Evolutionary conservation across 2,797 vertebrate species (phyloP).

Genomic region (Labeo calbasu): DNA sequence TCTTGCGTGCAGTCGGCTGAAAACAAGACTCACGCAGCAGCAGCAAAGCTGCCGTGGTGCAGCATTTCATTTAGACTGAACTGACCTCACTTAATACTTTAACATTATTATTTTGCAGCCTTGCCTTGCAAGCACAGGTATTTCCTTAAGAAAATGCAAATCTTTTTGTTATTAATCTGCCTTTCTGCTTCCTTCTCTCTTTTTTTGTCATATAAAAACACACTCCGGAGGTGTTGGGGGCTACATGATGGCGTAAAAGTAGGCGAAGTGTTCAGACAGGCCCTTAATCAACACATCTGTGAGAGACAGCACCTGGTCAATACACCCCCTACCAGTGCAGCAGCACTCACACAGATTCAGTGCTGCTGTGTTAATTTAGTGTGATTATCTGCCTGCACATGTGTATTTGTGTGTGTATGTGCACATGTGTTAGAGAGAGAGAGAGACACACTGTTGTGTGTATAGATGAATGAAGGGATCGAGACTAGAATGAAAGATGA

Average conservation of each 20-base stretch:
- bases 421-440: conserved; percentile 14
- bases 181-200: background rate
- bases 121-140: background rate
- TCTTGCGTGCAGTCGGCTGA: background rate
- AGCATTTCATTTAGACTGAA: background rate
- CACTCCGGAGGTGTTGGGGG: conserved; percentile 13
- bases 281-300: conserved; percentile 52
- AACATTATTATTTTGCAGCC: background rate
- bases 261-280: conserved; percentile 39
- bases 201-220: conserved; percentile 19
- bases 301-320: conserved; percentile 38
- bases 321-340: conserved; percentile 44
- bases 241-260: conserved; percentile 16
- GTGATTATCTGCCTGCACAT: conserved; percentile 31
- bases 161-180: background rate
- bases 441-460: conserved; percentile 62
- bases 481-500: conserved; percentile 23
- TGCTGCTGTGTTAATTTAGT: conserved; percentile 25
- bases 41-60: background rate
- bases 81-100: background rate
- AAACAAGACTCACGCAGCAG: background rate
- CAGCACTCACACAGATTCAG: conserved; percentile 27
- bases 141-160: background rate
- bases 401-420: conserved; percentile 28
- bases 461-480: conserved; percentile 30